A percentile compares a stretch with the other conserved stretches of the same genome.
Conservation (phyloP, 2,888 invertebrate species). For the Acanthopleura granulata region DNA sequence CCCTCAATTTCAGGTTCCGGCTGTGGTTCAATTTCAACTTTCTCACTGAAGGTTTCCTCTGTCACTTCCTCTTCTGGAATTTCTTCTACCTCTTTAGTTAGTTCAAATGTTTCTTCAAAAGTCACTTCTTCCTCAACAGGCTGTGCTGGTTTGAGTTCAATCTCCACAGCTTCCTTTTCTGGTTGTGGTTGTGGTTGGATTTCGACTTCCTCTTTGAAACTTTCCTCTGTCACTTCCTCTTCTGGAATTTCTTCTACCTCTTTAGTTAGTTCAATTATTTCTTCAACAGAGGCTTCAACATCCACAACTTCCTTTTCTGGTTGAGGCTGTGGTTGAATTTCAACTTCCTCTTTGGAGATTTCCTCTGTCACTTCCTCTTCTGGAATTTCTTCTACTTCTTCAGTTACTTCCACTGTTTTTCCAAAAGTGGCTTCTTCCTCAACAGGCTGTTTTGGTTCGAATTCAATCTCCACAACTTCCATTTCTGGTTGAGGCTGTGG, state of each 20-base stretch:
- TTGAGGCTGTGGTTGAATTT: conserved; percentile 20
- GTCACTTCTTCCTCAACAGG: neutral
- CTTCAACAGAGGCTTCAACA: conserved; percentile 15
- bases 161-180: neutral
- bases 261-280: conserved; percentile 8
- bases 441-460: neutral
- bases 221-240: conserved; percentile 18
- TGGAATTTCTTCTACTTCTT: conserved; percentile 14
- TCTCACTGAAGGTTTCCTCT: no score
- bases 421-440: neutral
- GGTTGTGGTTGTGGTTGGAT: conserved; percentile 18
- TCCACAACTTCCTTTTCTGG: conserved; percentile 6
- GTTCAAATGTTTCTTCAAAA: conserved; percentile 17
- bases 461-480: neutral
- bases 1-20: no score
- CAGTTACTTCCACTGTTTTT: conserved; percentile 16
- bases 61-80: no score
- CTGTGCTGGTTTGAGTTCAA: conserved; percentile 15
- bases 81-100: no score
- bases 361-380: neutral
- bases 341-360: no score
- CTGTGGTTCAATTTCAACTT: no score
- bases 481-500: neutral
- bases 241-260: conserved; percentile 12
- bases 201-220: conserved; percentile 19